phyloP scores from a whole-genome alignment of 2,888 invertebrate species.

The Tetragonula carbonaria region DNA sequence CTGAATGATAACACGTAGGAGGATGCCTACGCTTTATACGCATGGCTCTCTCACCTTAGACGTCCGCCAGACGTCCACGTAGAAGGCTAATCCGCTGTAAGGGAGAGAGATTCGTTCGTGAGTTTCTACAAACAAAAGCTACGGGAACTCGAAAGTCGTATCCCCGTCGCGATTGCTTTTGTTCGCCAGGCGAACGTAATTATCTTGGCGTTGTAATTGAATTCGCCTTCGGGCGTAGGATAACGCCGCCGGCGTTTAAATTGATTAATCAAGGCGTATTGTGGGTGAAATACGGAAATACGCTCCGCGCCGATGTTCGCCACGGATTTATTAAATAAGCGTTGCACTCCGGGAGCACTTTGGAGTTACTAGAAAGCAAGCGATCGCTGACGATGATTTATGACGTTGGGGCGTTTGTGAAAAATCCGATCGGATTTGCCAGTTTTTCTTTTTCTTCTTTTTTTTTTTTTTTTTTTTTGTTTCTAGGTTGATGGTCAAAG shows the following conservation, averaged over 20 bases:
- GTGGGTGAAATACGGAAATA: background rate
- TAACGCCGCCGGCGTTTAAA: background rate
- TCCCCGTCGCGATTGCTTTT: background rate
- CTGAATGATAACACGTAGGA: constrained; percentile 64
- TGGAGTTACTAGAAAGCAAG: background rate
- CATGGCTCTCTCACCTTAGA: constrained; percentile 46
- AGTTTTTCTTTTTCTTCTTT: background rate
- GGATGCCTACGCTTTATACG: constrained; percentile 54
- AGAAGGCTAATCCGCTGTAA: constrained; percentile 38
- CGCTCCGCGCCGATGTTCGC: too few relatives aligned
- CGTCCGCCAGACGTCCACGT: constrained; percentile 46
- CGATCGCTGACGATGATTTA: background rate
- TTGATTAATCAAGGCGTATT: background rate
- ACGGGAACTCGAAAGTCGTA: constrained; percentile 26
- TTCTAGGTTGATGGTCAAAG: background rate
- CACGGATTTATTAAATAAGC: background rate
- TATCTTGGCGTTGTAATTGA: constrained; percentile 26
- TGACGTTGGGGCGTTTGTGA: background rate
- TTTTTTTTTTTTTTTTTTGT: background rate
- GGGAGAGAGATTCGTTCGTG: constrained; percentile 1
- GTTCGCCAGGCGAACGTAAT: background rate
- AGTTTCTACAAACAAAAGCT: constrained; percentile 50
- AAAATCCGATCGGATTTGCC: background rate
- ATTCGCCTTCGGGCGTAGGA: background rate
- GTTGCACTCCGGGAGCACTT: background rate